Evolutionary conservation across 2,888 invertebrate species (phyloP).

Genomic region (Dryococelus australis): DNA sequence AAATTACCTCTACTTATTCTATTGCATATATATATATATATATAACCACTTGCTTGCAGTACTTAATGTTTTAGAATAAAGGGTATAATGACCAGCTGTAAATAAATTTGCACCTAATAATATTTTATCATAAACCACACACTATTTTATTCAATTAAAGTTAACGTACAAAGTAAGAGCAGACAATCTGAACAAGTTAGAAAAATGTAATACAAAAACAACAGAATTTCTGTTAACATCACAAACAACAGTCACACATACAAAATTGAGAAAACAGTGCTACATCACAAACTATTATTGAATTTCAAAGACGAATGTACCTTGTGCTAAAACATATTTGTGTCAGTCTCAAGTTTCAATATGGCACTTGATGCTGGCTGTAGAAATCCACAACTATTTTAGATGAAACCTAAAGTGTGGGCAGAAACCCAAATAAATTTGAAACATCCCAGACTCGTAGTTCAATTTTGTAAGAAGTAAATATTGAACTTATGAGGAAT

Average conservation of each 20-base stretch:
- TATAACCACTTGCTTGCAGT: too few species aligned
- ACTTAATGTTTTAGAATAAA: too few species aligned
- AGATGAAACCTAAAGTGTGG: too few species aligned
- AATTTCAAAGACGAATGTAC: not conserved
- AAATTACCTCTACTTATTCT: too few species aligned
- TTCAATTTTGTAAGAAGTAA: too few species aligned
- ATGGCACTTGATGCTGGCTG: conserved; percentile 1
- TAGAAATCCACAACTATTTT: not conserved
- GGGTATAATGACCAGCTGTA: too few species aligned
- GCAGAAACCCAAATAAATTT: too few species aligned
- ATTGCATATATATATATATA: too few species aligned
- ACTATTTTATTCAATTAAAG: not conserved
- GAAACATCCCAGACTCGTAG: too few species aligned
- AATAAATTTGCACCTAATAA: too few species aligned
- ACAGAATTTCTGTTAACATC: not conserved
- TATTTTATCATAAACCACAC: not conserved
- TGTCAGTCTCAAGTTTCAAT: conserved; percentile 16
- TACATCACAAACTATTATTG: not conserved
- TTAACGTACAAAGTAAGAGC: not conserved
- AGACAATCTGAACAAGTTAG: not conserved
- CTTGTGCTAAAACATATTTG: not conserved
- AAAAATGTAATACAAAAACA: not conserved
- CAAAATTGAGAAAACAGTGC: not conserved
- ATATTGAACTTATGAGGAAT: too few species aligned
- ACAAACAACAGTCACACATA: not conserved